Percentiles rank a stretch among this genome's conserved stretches.
phyloP scores from a whole-genome alignment of 2,113 vertebrate genomes.

The cat (Felis catus) region DNA sequence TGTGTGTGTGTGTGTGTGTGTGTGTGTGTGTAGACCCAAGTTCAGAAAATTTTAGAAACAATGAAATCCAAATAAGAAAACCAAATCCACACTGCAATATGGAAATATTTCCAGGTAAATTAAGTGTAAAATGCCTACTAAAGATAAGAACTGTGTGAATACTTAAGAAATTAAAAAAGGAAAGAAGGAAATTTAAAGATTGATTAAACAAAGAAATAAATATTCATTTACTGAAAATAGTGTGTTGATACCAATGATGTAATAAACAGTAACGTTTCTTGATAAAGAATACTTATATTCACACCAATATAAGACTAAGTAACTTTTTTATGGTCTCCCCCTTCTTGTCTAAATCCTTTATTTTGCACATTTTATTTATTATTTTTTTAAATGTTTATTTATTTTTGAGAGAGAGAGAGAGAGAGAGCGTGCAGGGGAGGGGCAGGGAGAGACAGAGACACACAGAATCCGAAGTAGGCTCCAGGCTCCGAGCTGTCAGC shows the following conservation, averaged over 20 bases:
- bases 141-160: neutral
- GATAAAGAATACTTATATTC: neutral
- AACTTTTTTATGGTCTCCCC: neutral
- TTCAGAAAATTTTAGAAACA: neutral
- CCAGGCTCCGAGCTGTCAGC: too few species aligned
- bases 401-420: too few species aligned
- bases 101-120: neutral
- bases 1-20: neutral
- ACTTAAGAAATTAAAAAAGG: neutral
- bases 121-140: neutral
- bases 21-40: neutral
- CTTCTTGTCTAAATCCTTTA: neutral
- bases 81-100: neutral
- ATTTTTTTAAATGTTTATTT: too few species aligned
- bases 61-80: slow-evolving; percentile 3
- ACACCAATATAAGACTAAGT: neutral
- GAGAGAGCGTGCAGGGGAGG: too few species aligned
- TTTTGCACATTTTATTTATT: neutral
- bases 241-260: neutral
- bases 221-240: neutral
- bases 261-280: slow-evolving; percentile 1
- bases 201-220: neutral
- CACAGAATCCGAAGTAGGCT: too few species aligned
- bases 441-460: too few species aligned
- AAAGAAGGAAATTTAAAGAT: neutral